Conservation (phyloP, 2,888 invertebrate species). For the Thymelicus acteon region DNA sequence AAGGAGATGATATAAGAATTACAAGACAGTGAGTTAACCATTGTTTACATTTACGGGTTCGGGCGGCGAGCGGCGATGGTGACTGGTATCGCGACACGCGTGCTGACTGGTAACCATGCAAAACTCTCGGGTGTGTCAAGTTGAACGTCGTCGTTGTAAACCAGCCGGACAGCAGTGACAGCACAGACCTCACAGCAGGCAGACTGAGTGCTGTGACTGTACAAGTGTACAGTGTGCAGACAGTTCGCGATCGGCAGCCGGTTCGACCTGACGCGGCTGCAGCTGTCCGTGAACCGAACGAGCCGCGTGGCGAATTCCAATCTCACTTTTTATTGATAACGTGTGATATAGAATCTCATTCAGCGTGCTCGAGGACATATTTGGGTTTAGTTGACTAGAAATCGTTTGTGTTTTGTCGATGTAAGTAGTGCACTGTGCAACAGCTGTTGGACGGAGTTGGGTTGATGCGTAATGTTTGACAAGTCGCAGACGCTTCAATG, state of each 20-base stretch:
- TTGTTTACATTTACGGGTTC: slow-evolving; percentile 23
- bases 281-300: slow-evolving; percentile 36
- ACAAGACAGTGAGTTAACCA: no score
- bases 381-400: background rate
- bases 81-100: slow-evolving; percentile 7
- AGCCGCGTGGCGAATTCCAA: slow-evolving; percentile 36
- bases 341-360: slow-evolving; percentile 28
- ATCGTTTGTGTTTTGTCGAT: background rate
- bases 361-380: background rate
- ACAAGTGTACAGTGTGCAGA: slow-evolving; percentile 30
- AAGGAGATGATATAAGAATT: no score
- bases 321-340: background rate
- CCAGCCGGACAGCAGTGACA: slow-evolving; percentile 2
- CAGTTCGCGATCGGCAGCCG: slow-evolving; percentile 43
- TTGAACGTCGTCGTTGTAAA: background rate
- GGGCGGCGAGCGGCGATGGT: background rate
- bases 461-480: no score
- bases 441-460: slow-evolving; percentile 39
- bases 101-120: slow-evolving; percentile 15
- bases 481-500: no score
- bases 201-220: no score
- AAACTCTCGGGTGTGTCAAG: slow-evolving; percentile 41
- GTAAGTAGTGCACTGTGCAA: slow-evolving; percentile 32
- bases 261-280: slow-evolving; percentile 31
- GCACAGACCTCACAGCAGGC: no score